Base-by-base conservation (phyloP, 2,797 vertebrate genomes). In the Sebastiscus albofasciatus region DNA sequence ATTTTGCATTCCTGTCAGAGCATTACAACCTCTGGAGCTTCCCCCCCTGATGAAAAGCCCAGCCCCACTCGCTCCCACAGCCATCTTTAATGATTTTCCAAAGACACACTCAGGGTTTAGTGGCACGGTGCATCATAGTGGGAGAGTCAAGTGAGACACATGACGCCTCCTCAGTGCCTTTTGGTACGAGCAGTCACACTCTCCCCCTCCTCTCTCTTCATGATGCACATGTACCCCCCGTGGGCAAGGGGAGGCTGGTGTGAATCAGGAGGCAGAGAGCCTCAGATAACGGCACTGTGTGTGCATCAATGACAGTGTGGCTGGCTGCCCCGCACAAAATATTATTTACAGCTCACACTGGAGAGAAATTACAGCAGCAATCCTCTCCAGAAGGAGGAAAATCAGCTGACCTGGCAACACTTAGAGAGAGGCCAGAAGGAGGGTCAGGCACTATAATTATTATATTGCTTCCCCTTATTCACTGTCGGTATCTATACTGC, bases 351-450 rank as follows among this genome's bases (percentile, higher is more conserved):
- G 92, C 91, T 91, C 86, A 85, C 84, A 86, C 74, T 24, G 76
- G 91, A 75, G 89, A 91, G 83, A 92, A 93, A 93, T 91, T 90
- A 93, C 88, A 91, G 89, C 88, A 89, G 89, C 91, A 92, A 89
- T 92, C 70, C 83, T 84, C 89, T 91, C 81, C 80, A 84, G 89
- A 85, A 87, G 84, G 82, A 84, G 80, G 67, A 83, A 87, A 93
- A 94, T 83, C 90, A 91, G 94, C 95, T 95, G 94, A 95, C 90
- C 90, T 89, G 84, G 92, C 93, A 93, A 91, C 90, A 93, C 87
- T 89, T 85, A 83, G 69, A 90, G 90, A 81, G 79, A 89, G 90
- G 84, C 87, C 79, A 79, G 76, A 72, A 84, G 85, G 87, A 87
- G 89, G 86, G 89, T 92, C 89, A 90, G 86, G 91, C 89, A 84